Evolutionary conservation across 2,113 vertebrate genomes (phyloP).

Genomic region (Orycteropus afer): DNA sequence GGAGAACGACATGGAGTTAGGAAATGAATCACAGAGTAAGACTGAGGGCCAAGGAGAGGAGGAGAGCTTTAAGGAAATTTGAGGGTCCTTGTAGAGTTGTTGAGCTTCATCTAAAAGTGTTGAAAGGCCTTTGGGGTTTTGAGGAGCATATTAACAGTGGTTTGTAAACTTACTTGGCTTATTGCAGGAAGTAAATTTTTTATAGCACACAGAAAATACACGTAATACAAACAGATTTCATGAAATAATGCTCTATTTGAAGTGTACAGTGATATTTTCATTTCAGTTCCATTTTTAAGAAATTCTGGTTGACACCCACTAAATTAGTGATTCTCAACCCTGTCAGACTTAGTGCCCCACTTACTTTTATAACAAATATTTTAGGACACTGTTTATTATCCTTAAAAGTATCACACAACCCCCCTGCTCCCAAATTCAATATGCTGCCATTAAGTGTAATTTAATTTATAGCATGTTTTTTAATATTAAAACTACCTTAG

Average conservation of each 20-base stretch:
- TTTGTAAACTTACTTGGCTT: neutral
- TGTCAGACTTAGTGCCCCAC: neutral
- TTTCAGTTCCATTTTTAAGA: neutral
- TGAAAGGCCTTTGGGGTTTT: neutral
- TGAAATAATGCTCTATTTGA: neutral
- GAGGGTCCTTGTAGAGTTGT: neutral
- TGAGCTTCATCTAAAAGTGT: neutral
- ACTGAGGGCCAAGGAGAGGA: too few relatives aligned
- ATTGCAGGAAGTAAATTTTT: neutral
- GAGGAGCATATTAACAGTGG: neutral
- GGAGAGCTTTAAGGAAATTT: neutral
- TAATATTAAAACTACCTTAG: neutral
- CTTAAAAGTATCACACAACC: neutral
- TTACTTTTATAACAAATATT: slow-evolving; percentile 36
- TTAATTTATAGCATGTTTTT: neutral
- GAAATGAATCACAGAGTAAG: neutral
- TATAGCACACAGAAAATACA: neutral
- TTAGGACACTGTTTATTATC: neutral
- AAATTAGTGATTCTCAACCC: slow-evolving; percentile 11
- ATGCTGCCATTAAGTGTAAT: neutral
- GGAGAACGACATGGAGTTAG: neutral
- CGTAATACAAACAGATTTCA: neutral
- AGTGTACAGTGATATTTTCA: neutral
- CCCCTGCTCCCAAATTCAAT: neutral
- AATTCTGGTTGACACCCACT: neutral